Conservation (phyloP, 2,113 vertebrate species). For the Ia io region DNA sequence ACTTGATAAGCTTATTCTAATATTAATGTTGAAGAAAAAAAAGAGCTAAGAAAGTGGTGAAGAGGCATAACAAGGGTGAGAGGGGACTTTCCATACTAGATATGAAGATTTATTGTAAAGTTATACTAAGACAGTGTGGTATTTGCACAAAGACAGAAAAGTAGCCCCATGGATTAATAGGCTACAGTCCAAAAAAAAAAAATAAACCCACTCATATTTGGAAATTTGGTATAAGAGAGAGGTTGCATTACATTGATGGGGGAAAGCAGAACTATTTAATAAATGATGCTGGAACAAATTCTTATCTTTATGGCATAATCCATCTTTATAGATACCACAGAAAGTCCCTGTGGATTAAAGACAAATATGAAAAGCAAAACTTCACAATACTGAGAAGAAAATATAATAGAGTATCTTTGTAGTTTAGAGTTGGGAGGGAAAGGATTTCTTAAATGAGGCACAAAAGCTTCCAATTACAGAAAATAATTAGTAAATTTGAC, state of each 20-base stretch:
- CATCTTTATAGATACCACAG: background rate
- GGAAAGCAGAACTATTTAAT: constrained; percentile 19
- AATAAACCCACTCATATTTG: background rate
- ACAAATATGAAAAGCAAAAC: constrained; percentile 16
- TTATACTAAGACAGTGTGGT: background rate
- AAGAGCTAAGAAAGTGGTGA: background rate
- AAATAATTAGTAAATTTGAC: background rate
- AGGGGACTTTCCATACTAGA: background rate
- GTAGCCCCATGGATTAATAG: background rate
- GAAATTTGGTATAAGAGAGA: constrained; percentile 40
- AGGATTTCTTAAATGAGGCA: background rate
- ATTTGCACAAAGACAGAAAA: background rate
- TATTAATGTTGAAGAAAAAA: constrained; percentile 15
- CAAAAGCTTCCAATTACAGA: background rate
- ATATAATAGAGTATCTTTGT: background rate
- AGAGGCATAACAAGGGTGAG: background rate
- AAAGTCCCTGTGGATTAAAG: background rate
- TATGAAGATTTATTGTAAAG: background rate
- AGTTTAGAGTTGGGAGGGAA: background rate
- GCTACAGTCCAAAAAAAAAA: constrained; percentile 8
- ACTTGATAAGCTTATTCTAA: constrained; percentile 45
- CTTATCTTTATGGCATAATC: constrained; percentile 36
- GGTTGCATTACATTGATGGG: background rate
- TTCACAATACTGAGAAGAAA: constrained; percentile 30
- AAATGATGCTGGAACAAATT: constrained; percentile 27